A percentile compares a stretch with the other conserved stretches of the same genome.
phyloP scores from a whole-genome alignment of 2,113 vertebrate genomes.

The Semnornis frantzii region DNA sequence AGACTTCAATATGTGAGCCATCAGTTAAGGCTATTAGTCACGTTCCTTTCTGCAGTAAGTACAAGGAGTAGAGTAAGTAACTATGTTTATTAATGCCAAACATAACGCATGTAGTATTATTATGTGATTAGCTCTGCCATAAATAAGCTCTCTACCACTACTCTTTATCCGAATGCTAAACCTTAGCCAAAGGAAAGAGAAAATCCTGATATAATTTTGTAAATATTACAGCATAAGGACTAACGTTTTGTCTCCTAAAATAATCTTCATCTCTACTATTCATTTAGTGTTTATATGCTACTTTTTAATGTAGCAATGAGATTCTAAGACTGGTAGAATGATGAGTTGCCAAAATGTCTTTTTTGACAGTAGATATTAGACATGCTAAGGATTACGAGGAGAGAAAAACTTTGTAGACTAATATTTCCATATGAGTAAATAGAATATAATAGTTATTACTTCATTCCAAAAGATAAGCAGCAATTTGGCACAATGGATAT shows the following conservation, averaged over 20 bases:
- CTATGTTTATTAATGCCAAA: not conserved
- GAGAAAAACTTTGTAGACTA: slow-evolving; percentile 29
- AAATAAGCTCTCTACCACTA: slow-evolving; percentile 1
- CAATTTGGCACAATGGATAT: slow-evolving; percentile 73
- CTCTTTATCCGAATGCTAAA: slow-evolving; percentile 9
- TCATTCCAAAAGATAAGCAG: slow-evolving; percentile 60
- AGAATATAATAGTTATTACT: slow-evolving; percentile 60
- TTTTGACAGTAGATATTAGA: not conserved
- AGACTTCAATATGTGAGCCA: not conserved
- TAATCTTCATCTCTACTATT: not conserved
- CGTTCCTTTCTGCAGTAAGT: not conserved
- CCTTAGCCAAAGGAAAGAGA: not conserved
- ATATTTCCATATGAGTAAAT: slow-evolving; percentile 42
- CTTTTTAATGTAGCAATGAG: not conserved
- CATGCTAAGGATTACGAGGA: not conserved
- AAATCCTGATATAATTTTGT: slow-evolving; percentile 2
- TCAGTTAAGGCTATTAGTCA: not conserved
- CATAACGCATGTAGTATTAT: not conserved
- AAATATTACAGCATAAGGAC: not conserved
- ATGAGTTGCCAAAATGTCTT: not conserved
- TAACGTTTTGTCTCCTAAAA: not conserved
- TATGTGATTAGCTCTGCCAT: not conserved
- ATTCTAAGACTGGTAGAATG: not conserved
- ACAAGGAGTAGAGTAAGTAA: not conserved
- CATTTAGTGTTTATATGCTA: not conserved